A percentile compares a stretch with the other conserved stretches of the same genome.
Evolutionary conservation across 2,113 vertebrate genomes (phyloP).

Genomic region (Ictalurus punctatus): DNA sequence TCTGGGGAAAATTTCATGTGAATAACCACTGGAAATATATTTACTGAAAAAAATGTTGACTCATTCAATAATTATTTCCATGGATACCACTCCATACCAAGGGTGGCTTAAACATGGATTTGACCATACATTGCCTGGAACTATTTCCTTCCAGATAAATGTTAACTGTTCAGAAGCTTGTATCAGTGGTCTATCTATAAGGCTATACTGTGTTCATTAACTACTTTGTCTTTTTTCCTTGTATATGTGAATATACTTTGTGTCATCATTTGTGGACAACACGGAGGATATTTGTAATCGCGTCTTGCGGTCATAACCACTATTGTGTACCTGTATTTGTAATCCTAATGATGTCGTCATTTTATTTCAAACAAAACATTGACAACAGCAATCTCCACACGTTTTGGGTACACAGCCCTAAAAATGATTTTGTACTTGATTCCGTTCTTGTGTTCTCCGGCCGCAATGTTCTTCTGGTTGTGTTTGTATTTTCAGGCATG

Average conservation of each 20-base stretch:
- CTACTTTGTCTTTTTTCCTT: not conserved
- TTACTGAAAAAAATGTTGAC: too few species aligned
- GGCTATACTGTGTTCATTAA: not conserved
- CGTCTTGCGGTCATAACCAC: not conserved
- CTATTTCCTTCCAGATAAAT: not conserved
- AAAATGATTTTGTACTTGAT: not conserved
- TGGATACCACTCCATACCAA: not conserved
- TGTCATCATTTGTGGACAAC: not conserved
- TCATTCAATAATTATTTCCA: not conserved
- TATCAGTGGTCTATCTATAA: not conserved
- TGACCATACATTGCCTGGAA: not conserved
- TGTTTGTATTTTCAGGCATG: conserved; percentile 62
- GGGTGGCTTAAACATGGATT: not conserved
- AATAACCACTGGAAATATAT: too few species aligned
- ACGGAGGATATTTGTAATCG: not conserved
- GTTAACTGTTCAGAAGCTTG: not conserved
- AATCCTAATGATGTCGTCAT: too few species aligned
- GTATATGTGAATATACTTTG: not conserved
- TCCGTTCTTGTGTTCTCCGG: not conserved
- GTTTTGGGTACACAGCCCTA: not conserved
- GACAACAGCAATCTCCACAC: not conserved
- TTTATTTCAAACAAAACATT: not conserved
- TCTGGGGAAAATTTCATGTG: too few species aligned
- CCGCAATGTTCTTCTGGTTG: not conserved
- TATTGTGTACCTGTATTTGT: not conserved